phyloP scores from a whole-genome alignment of 1,140 invertebrate species.

The Pogonognathellus flavescens region DNA sequence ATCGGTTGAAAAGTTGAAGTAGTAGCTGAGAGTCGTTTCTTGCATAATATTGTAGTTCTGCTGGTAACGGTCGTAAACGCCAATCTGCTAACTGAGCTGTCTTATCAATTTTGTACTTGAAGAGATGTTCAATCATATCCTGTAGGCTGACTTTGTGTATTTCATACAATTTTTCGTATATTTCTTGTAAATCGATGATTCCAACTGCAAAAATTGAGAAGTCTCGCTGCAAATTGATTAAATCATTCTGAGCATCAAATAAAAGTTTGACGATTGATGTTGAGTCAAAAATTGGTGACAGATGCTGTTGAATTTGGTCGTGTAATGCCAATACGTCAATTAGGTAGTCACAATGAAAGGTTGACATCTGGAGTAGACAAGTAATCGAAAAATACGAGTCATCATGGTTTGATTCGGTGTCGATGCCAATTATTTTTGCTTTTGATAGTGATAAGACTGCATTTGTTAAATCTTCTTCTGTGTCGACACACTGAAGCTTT shows the following conservation, averaged over 20 bases:
- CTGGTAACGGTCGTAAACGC: neutral
- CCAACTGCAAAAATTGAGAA: neutral
- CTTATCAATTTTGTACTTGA: neutral
- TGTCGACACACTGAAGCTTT: neutral
- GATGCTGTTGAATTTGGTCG: neutral
- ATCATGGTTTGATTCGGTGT: neutral
- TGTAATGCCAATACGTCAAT: neutral
- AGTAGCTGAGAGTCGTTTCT: neutral
- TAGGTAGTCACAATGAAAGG: neutral
- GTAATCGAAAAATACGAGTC: neutral
- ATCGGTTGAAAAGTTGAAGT: neutral
- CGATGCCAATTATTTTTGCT: neutral
- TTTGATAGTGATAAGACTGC: neutral
- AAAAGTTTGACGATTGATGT: neutral
- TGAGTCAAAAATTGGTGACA: neutral
- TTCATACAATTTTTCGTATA: neutral
- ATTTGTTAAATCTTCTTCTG: neutral
- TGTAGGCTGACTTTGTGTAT: neutral
- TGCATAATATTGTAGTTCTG: neutral
- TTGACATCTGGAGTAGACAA: neutral
- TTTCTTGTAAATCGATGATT: neutral
- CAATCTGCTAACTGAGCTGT: neutral
- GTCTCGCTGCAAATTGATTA: neutral
- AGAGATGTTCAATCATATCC: neutral
- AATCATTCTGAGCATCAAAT: neutral